Conservation (phyloP, 2,797 vertebrate genomes). For the Anas flavirostris region DNA sequence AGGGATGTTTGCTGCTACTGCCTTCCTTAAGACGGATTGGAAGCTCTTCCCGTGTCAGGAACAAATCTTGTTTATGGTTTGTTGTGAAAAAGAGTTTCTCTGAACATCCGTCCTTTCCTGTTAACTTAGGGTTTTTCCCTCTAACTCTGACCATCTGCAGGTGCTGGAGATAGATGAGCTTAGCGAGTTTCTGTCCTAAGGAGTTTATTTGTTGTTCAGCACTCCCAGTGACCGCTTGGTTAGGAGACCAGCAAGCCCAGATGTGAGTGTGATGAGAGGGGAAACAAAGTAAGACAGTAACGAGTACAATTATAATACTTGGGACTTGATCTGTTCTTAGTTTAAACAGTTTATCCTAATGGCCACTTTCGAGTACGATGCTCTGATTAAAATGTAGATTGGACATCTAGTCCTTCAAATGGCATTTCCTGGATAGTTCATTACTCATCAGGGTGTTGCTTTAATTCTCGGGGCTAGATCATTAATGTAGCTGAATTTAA, state of each 20-base stretch:
- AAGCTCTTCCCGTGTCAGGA: neutral
- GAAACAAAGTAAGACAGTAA: neutral
- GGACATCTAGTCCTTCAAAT: neutral
- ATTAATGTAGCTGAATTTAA: neutral
- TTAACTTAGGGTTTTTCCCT: fast-evolving
- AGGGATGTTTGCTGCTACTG: neutral
- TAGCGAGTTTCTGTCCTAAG: neutral
- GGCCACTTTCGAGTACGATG: neutral
- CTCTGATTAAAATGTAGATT: neutral
- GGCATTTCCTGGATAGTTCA: neutral
- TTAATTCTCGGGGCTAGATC: neutral
- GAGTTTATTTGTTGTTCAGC: neutral
- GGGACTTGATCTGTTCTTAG: neutral
- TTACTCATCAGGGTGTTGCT: neutral
- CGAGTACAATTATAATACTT: neutral
- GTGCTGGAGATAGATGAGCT: neutral
- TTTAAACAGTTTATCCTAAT: neutral
- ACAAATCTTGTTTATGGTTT: neutral
- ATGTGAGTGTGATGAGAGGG: neutral
- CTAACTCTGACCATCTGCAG: neutral
- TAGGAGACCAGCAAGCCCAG: neutral
- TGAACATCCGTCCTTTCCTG: neutral
- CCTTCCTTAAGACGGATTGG: neutral
- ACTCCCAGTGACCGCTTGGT: neutral
- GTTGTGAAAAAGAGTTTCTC: neutral